These are phyloP conservation scores for Otis tarda DNA, from an alignment of 2,113 vertebrate genomes.

Conservation along the genomic window DNA sequence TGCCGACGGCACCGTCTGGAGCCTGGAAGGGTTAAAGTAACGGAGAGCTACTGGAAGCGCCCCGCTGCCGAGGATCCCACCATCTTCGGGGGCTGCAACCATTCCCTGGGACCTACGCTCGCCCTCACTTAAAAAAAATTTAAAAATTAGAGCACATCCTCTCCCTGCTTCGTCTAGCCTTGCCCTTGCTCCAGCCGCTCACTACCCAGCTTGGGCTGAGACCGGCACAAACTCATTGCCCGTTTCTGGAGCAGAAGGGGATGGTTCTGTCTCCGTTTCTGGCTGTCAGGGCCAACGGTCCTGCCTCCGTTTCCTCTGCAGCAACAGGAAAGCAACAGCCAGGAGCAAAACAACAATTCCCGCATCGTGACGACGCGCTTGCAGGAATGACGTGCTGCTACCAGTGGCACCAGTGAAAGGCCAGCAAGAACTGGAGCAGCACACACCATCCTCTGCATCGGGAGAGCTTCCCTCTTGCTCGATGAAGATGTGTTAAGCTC, in stretches of 20 bases:
- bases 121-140: neutral
- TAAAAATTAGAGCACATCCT: neutral
- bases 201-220: neutral
- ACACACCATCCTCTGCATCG: neutral
- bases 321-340: neutral
- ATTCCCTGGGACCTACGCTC: neutral
- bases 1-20: conserved; percentile 22
- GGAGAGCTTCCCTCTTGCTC: neutral
- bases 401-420: no score
- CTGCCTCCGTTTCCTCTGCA: neutral
- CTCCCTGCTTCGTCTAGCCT: neutral
- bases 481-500: accelerated
- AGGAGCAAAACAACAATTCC: neutral
- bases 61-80: neutral
- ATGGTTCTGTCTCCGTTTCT: neutral
- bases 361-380: accelerated
- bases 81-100: neutral
- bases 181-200: neutral
- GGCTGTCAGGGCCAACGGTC: neutral
- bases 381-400: accelerated
- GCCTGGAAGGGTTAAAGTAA: conserved; percentile 53
- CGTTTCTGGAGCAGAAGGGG: neutral
- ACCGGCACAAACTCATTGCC: accelerated
- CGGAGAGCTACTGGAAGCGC: neutral
- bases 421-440: no score